Base-by-base conservation (phyloP, 2,888 invertebrate species). In the Encarsia formosa region DNA sequence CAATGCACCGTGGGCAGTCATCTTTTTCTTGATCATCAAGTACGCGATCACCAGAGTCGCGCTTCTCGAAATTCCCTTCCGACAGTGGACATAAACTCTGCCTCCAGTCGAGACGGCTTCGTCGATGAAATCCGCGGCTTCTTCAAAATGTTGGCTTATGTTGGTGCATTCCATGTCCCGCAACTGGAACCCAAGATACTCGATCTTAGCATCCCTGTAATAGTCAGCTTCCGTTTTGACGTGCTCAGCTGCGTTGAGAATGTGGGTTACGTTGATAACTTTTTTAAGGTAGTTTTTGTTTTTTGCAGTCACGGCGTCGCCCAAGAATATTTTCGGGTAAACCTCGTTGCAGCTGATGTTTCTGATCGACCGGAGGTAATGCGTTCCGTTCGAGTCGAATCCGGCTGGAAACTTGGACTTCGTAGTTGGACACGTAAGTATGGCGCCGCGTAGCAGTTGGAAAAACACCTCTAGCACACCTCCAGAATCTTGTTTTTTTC, bases 161-260 rank as follows among this genome's bases (percentile, higher is more conserved):
- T 91, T 84, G 62, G 86, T 86, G 45, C 83, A 81, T 20, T 87
- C 86, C 52, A 86, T 77, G 75, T 93, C 93, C 71, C 85, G 83
- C 60, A 91, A 80, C 59, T 84, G 85, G 65, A 92, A 83, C 39
- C 92, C 92, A 71, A 88, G 81, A 74, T 90, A 92, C 62, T 81
- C 77, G 58, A 84, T 84, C 18, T 81, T 79, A 61, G 82, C 81
- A 65, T 84, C 84, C 53, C 80, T 79, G 73, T 92, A 91, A 73
- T 84, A 91, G 48, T 83, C 76, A 65, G 82, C 81, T 63, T 83
- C 84, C 1, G 91, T 91, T 68, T 89, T 85, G 40, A 91, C 90
- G 75, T 87, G 87, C 71, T 90, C 87, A 1, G 92, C 91, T 20
- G 89, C 85, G 73, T 93, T 93, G 43, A 93, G 75, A n/a, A 93